Evolutionary conservation across 2,797 vertebrate genomes (phyloP).

Genomic region (Pseudomugil gertrudae): DNA sequence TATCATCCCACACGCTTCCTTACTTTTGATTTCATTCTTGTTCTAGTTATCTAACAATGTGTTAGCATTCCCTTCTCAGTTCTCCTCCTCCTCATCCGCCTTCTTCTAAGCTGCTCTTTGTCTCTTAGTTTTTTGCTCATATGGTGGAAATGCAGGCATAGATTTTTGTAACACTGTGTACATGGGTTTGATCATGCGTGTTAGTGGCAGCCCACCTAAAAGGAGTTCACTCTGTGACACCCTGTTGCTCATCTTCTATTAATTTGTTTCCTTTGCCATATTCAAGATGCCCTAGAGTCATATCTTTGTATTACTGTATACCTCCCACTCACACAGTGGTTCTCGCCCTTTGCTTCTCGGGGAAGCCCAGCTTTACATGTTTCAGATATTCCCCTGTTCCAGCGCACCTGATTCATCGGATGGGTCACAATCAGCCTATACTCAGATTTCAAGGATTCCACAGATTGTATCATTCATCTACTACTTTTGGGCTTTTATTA

Average conservation of each 20-base stretch:
- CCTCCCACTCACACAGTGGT: background rate
- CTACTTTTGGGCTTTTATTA: background rate
- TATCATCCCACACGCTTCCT: constrained; percentile 67
- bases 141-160: constrained; percentile 44
- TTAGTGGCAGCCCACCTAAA: constrained; percentile 7
- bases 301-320: background rate
- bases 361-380: background rate
- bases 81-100: constrained; percentile 73
- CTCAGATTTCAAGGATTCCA: background rate
- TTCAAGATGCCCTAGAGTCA: background rate
- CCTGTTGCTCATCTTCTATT: background rate
- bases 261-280: background rate
- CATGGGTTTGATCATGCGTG: background rate
- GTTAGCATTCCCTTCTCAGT: constrained; percentile 64
- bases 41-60: constrained; percentile 72
- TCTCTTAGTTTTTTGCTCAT: constrained; percentile 61
- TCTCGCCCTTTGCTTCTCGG: background rate
- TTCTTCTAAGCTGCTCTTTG: constrained; percentile 75
- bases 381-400: background rate
- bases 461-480: background rate
- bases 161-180: constrained; percentile 46
- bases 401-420: background rate
- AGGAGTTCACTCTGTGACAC: constrained; percentile 17
- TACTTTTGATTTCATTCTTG: constrained; percentile 70
- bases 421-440: background rate